Percentiles rank a stretch among this genome's conserved stretches.
Conservation (phyloP, 2,113 vertebrate species). For the Orientallactaga bullata region DNA sequence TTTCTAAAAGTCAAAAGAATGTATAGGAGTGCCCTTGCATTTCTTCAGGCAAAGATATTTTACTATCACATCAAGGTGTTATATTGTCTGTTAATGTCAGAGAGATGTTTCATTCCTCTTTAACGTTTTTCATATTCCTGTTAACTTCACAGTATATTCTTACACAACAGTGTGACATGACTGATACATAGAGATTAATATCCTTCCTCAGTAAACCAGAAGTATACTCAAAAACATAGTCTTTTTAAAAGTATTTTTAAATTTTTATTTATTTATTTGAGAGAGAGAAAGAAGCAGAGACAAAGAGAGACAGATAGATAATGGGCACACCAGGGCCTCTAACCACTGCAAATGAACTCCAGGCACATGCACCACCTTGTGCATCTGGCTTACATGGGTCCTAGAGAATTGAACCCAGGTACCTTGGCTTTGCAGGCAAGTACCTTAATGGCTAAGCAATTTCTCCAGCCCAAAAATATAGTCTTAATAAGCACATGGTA, state of each 20-base stretch:
- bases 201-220: background rate
- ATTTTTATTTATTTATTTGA: no score
- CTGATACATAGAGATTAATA: conserved; percentile 27
- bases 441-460: no score
- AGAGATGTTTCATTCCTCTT: background rate
- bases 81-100: conserved; percentile 28
- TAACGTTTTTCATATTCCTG: conserved; percentile 9
- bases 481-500: background rate
- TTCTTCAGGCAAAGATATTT: background rate
- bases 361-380: no score
- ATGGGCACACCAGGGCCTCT: no score
- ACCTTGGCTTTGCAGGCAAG: no score
- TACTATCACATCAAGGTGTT: conserved; percentile 9
- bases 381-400: no score
- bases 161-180: background rate
- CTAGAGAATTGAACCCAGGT: no score
- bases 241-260: no score
- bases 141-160: conserved; percentile 28
- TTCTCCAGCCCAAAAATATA: no score
- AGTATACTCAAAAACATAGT: background rate
- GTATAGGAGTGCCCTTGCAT: background rate
- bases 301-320: no score
- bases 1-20: background rate
- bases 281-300: no score
- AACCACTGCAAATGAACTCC: no score